Evolutionary conservation across 2,113 vertebrate species (phyloP).

Genomic region (Apus apus): DNA sequence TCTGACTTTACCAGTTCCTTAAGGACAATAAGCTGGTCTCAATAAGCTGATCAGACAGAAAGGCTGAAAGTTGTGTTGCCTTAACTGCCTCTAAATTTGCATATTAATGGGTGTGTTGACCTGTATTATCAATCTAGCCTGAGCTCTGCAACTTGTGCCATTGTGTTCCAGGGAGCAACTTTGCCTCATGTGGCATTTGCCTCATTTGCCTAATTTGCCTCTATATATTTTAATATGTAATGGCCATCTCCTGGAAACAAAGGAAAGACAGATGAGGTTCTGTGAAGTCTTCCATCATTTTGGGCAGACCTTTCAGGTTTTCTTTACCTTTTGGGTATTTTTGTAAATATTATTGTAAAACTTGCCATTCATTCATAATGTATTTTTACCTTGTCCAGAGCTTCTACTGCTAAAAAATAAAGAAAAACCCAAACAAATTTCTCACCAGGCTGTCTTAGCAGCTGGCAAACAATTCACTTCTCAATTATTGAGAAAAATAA

Average conservation of each 20-base stretch:
- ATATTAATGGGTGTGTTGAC: constrained; percentile 40
- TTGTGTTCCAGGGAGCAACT: not conserved
- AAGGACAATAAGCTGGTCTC: not conserved
- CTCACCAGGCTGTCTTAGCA: not conserved
- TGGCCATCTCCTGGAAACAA: not conserved
- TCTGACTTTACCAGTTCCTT: not conserved
- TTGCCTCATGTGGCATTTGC: not conserved
- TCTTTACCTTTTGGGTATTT: not conserved
- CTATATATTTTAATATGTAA: not conserved
- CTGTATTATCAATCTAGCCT: not conserved
- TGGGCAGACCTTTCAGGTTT: not conserved
- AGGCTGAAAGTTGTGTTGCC: not conserved
- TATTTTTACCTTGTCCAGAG: not conserved
- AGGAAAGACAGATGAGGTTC: not conserved
- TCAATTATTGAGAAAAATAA: not conserved
- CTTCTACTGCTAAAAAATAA: not conserved
- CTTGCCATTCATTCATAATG: not conserved
- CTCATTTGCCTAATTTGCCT: not conserved
- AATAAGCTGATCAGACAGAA: not conserved
- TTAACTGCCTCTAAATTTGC: constrained; percentile 1
- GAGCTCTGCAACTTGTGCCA: not conserved
- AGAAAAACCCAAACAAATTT: not conserved
- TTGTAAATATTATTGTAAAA: not conserved
- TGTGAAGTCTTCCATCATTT: not conserved
- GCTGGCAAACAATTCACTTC: not conserved